Percentiles rank a stretch among this genome's conserved stretches.
These are phyloP conservation scores for Amiota minor DNA, from an alignment of 2,888 invertebrate species.

Conservation along the genomic window DNA sequence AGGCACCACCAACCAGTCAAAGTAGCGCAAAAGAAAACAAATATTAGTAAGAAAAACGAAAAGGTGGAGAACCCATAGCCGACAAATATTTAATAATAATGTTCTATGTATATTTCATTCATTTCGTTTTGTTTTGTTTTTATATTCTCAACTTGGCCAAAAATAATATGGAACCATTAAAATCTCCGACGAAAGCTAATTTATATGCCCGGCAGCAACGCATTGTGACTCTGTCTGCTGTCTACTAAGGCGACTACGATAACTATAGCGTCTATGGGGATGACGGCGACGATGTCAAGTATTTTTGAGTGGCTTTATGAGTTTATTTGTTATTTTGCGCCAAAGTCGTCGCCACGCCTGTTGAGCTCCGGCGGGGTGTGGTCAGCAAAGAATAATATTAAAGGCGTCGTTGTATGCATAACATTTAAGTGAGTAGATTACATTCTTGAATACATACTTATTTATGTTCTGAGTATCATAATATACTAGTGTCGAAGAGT, in stretches of 20 bases:
- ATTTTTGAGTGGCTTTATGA: constrained; percentile 15
- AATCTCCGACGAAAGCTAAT: constrained; percentile 21
- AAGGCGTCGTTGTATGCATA: constrained; percentile 18
- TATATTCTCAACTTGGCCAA: neutral
- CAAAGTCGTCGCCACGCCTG: neutral
- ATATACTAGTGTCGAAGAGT: neutral
- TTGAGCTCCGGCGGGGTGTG: neutral
- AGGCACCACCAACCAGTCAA: neutral
- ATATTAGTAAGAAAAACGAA: neutral
- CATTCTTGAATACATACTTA: neutral
- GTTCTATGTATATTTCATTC: constrained; percentile 11
- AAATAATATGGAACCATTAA: neutral
- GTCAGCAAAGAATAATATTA: neutral
- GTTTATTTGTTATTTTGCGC: constrained; percentile 16
- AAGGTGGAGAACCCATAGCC: neutral
- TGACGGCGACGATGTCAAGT: neutral
- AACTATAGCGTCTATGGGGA: too few relatives aligned
- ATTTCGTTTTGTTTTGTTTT: neutral
- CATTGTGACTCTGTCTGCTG: neutral
- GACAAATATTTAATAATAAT: constrained; percentile 28
- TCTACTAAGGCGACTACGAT: neutral
- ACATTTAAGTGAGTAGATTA: constrained; percentile 27
- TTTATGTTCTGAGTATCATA: neutral
- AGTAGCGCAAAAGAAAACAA: neutral
- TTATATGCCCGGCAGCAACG: constrained; percentile 22